Conservation (phyloP, 2,797 vertebrate species). For the Enteromius afrohamiltoni region DNA sequence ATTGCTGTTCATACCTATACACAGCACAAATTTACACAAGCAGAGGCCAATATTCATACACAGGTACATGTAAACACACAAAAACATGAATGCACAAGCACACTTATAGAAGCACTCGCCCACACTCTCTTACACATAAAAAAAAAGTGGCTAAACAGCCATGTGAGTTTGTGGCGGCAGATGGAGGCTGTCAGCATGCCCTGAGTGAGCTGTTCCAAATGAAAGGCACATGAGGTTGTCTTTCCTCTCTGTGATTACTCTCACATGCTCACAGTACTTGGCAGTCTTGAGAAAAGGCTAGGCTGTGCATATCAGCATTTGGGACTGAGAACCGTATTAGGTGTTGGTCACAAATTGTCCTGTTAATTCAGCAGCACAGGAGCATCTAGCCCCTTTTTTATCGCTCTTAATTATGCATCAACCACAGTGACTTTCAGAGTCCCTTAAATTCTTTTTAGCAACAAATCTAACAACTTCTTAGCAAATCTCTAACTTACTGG, state of each 20-base stretch:
- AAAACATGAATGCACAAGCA: constrained; percentile 24
- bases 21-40: constrained; percentile 27
- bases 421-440: too few relatives aligned
- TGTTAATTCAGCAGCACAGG: neutral
- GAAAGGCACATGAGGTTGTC: constrained; percentile 72
- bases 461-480: too few relatives aligned
- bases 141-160: constrained; percentile 37
- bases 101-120: constrained; percentile 53
- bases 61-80: constrained; percentile 65
- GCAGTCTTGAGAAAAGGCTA: constrained; percentile 11
- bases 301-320: neutral
- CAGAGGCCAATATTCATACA: constrained; percentile 44
- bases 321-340: neutral
- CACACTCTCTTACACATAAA: constrained; percentile 29
- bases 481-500: too few relatives aligned
- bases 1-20: constrained; percentile 71
- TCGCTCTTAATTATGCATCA: neutral
- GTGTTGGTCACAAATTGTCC: neutral
- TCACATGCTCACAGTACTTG: constrained; percentile 73
- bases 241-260: constrained; percentile 70
- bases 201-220: constrained; percentile 76
- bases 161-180: constrained; percentile 62
- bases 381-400: neutral
- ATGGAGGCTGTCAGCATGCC: constrained; percentile 78
- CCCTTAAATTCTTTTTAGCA: too few relatives aligned